Percentiles rank a stretch among this genome's conserved stretches.
Conservation (phyloP, 2,888 invertebrate species). For the Leptinotarsa rubiginosa region DNA sequence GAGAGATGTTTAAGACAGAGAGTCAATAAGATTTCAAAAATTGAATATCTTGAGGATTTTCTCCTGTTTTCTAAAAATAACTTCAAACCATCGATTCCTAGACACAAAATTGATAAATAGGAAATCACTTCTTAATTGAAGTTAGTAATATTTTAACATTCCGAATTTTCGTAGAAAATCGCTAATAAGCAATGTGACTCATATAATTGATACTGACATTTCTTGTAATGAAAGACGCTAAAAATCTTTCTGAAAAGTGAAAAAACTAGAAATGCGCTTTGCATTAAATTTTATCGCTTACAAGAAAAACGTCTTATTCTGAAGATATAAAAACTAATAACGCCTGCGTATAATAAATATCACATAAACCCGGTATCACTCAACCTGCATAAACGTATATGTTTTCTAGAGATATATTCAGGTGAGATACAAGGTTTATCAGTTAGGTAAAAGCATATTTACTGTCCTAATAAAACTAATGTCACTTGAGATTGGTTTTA, state of each 20-base stretch:
- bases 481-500: conserved; percentile 8
- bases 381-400: conserved; percentile 13
- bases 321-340: conserved; percentile 13
- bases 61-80: too few species aligned
- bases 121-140: too few species aligned
- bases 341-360: conserved; percentile 12
- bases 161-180: too few species aligned
- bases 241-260: background rate
- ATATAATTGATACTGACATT: too few species aligned
- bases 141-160: too few species aligned
- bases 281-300: conserved; percentile 14
- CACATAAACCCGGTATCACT: conserved; percentile 19
- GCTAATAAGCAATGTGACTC: too few species aligned
- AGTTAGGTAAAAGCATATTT: conserved; percentile 13
- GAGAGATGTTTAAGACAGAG: too few species aligned
- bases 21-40: too few species aligned
- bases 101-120: too few species aligned
- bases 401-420: conserved; percentile 7
- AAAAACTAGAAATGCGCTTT: conserved; percentile 3
- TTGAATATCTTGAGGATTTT: too few species aligned
- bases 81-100: too few species aligned
- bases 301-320: conserved; percentile 9
- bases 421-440: conserved; percentile 17
- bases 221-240: too few species aligned
- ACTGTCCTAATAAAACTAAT: conserved; percentile 15